Evolutionary conservation across 2,888 invertebrate species (phyloP).

Genomic region (Coenonympha glycerion): DNA sequence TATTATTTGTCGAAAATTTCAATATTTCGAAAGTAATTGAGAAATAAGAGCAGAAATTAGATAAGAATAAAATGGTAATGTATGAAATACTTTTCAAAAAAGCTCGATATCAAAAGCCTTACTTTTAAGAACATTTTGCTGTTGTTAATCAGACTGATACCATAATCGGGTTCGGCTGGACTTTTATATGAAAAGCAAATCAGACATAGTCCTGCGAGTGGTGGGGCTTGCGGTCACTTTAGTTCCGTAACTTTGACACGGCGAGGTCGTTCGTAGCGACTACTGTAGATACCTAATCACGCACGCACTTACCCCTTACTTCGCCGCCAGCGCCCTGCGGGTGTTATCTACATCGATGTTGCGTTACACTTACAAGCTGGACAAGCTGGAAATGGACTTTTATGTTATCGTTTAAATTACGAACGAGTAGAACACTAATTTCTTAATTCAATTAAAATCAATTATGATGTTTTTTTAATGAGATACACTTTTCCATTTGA

Average conservation of each 20-base stretch:
- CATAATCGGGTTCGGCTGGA: conserved; percentile 61
- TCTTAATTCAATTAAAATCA: not conserved
- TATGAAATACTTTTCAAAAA: not conserved
- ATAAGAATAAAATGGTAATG: too few species aligned
- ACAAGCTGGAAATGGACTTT: conserved; percentile 20
- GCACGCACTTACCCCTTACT: conserved; percentile 39
- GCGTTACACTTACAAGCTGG: conserved; percentile 28
- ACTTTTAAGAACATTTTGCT: conserved; percentile 75
- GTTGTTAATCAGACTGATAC: conserved; percentile 72
- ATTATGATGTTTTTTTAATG: conserved; percentile 1
- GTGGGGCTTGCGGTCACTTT: conserved; percentile 67
- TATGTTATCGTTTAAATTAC: conserved; percentile 6
- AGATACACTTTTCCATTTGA: too few species aligned
- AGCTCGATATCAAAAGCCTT: conserved; percentile 31
- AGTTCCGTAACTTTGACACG: conserved; percentile 76
- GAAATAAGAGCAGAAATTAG: too few species aligned
- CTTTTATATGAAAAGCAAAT: conserved; percentile 75
- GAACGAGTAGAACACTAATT: conserved; percentile 3
- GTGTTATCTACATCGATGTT: conserved; percentile 32
- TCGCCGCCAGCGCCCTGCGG: conserved; percentile 31
- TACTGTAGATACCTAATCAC: conserved; percentile 39
- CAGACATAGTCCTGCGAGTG: conserved; percentile 58
- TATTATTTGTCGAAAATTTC: too few species aligned
- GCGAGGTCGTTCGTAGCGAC: conserved; percentile 66
- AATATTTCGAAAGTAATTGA: too few species aligned